Evolutionary conservation across 2,113 vertebrate species (phyloP).

Genomic region (Mellivora capensis): DNA sequence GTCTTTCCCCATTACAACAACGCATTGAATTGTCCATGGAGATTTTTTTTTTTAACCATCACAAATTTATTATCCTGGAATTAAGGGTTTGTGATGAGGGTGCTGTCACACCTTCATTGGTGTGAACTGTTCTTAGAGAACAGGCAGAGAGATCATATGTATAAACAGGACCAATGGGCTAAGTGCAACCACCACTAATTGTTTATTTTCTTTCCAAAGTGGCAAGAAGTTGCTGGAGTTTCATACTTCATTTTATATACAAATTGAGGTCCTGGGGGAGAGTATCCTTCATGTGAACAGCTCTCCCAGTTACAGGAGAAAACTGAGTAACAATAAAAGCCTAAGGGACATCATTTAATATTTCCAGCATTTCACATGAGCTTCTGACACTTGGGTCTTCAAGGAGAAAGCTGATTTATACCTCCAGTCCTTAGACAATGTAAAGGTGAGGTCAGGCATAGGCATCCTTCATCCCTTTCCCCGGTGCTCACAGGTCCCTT

Average conservation of each 20-base stretch:
- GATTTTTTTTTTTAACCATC: not conserved
- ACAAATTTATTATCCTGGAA: not conserved
- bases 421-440: constrained; percentile 70
- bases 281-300: constrained; percentile 65
- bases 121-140: not conserved
- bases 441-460: constrained; percentile 80
- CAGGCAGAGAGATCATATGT: not conserved
- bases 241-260: constrained; percentile 46
- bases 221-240: constrained; percentile 34
- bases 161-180: not conserved
- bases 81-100: not conserved
- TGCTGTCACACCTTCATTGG: not conserved
- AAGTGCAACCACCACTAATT: constrained; percentile 43
- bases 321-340: constrained; percentile 71
- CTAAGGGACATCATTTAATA: constrained; percentile 79
- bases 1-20: not conserved
- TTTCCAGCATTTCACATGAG: constrained; percentile 76
- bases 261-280: constrained; percentile 55
- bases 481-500: constrained; percentile 70
- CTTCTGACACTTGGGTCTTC: constrained; percentile 66
- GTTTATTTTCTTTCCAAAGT: constrained; percentile 48
- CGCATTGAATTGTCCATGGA: not conserved
- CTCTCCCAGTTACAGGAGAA: constrained; percentile 68
- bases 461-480: constrained; percentile 79
- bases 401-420: constrained; percentile 79